These are phyloP conservation scores for Arctopsyche grandis DNA, from an alignment of 1,140 invertebrate genomes.

Conservation along the genomic window DNA sequence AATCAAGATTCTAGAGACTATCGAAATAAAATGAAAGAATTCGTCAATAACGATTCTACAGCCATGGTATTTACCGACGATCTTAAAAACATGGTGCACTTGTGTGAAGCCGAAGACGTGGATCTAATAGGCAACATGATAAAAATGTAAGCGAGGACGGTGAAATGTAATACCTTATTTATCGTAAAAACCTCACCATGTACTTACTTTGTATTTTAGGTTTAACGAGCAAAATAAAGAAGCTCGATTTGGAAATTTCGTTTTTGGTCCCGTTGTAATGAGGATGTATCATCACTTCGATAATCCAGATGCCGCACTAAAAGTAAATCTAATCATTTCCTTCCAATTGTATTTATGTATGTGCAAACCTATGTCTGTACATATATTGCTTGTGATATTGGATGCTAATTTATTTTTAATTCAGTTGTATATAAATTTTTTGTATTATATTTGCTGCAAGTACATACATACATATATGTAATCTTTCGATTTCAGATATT, in stretches of 20 bases:
- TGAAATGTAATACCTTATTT: background rate
- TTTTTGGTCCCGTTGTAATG: constrained; percentile 88
- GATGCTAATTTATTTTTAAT: background rate
- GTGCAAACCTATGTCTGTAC: background rate
- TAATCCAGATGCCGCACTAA: constrained; percentile 73
- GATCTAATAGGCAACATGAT: constrained; percentile 75
- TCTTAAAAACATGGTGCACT: constrained; percentile 82
- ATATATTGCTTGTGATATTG: background rate
- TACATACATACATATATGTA: background rate
- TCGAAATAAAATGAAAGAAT: constrained; percentile 73
- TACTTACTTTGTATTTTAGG: constrained; percentile 60
- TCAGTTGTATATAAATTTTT: background rate
- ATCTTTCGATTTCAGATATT: constrained; percentile 67
- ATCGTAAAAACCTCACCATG: background rate
- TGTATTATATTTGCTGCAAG: too few species aligned
- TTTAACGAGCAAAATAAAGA: constrained; percentile 79
- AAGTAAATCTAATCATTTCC: constrained; percentile 58
- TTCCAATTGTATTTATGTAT: background rate
- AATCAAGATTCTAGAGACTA: constrained; percentile 71
- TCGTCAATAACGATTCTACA: constrained; percentile 64
- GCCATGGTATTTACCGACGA: constrained; percentile 86
- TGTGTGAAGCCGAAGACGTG: constrained; percentile 73
- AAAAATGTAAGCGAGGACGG: constrained; percentile 65
- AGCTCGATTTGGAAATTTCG: constrained; percentile 78
- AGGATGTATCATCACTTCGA: constrained; percentile 78